Evolutionary conservation across 2,888 invertebrate genomes (phyloP).

Genomic region (Ophonus ardosiacus): DNA sequence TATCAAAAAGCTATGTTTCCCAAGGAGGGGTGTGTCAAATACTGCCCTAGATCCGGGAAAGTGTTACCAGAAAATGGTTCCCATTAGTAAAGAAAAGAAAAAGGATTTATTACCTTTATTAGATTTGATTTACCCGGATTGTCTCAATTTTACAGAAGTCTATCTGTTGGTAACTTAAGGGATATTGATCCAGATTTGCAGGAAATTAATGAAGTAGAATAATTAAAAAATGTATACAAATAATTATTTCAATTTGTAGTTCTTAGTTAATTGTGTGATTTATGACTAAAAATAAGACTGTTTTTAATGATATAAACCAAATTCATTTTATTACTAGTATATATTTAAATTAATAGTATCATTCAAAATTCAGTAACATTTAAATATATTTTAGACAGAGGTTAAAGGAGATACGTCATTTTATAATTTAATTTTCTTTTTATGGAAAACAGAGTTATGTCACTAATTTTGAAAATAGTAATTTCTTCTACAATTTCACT

Average conservation of each 20-base stretch:
- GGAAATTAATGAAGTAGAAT: not conserved
- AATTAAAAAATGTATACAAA: not conserved
- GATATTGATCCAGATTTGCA: constrained; percentile 9
- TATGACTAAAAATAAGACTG: no score
- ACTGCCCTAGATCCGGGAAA: not conserved
- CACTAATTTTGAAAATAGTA: no score
- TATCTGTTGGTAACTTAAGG: not conserved
- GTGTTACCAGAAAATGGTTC: not conserved
- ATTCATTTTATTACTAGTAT: no score
- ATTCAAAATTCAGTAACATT: no score
- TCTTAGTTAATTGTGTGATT: no score
- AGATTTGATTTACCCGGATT: constrained; percentile 7
- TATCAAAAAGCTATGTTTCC: not conserved
- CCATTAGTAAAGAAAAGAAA: constrained; percentile 4
- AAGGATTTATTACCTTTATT: not conserved
- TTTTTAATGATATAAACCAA: no score
- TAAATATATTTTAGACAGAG: no score
- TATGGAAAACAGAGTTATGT: no score
- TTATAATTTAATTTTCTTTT: no score
- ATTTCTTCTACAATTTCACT: no score
- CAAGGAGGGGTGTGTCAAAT: not conserved
- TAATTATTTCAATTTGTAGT: not conserved
- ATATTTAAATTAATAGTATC: no score
- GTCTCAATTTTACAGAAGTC: not conserved
- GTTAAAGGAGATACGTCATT: no score